These are phyloP conservation scores for Marcusenius ussheri DNA, from an alignment of 2,113 vertebrate genomes.

Conservation along the genomic window DNA sequence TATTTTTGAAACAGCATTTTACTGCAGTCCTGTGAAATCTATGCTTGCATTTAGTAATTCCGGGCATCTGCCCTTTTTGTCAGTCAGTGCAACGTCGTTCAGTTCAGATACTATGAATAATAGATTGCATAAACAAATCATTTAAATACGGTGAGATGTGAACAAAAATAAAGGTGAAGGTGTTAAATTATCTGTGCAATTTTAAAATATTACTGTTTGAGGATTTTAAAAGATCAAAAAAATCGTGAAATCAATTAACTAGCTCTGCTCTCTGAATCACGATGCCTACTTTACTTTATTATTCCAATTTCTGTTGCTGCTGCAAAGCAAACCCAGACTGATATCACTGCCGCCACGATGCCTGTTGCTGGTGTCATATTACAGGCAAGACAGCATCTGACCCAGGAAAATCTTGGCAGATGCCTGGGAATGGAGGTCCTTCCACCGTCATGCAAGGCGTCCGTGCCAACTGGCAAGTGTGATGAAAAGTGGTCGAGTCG, in stretches of 20 bases:
- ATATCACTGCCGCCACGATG: not conserved
- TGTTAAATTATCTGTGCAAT: not conserved
- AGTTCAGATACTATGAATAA: not conserved
- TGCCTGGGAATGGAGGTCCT: not conserved
- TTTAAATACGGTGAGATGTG: not conserved
- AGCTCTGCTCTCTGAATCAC: not conserved
- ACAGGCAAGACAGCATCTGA: not conserved
- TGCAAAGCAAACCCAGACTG: not conserved
- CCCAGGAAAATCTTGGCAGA: not conserved
- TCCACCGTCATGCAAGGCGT: not conserved
- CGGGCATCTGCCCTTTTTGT: not conserved
- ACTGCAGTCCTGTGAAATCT: not conserved
- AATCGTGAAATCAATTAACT: not conserved
- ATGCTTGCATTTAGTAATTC: not conserved
- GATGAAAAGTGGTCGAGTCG: not conserved
- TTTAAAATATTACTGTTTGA: not conserved
- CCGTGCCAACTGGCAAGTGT: conserved; percentile 13
- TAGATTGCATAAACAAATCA: not conserved
- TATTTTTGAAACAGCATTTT: not conserved
- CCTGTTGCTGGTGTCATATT: not conserved
- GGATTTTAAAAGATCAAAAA: not conserved
- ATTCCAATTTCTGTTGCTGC: not conserved
- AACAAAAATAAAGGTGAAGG: not conserved
- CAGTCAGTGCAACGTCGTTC: not conserved
- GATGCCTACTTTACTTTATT: not conserved